Conservation (phyloP, 2,113 vertebrate species). For the Hystrix brachyura region DNA sequence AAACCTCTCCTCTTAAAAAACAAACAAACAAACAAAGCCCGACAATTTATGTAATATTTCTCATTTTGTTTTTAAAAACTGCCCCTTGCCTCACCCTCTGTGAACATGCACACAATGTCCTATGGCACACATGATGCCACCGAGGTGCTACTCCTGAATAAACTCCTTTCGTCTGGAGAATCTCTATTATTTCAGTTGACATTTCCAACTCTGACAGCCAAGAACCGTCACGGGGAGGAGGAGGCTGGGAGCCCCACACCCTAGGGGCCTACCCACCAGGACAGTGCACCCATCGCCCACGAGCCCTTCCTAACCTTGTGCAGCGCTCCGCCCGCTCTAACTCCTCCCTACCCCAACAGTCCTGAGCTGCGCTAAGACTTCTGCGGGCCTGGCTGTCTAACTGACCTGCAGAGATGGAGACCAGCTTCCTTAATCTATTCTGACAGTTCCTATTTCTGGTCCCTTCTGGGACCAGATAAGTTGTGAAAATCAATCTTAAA, state of each 20-base stretch:
- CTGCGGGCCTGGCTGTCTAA: background rate
- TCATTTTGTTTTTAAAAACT: background rate
- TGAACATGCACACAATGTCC: background rate
- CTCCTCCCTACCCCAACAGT: background rate
- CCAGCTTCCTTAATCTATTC: slow-evolving; percentile 17
- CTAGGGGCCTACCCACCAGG: accelerated
- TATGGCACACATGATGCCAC: accelerated
- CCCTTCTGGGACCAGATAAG: background rate
- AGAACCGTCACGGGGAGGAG: background rate
- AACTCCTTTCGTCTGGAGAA: background rate
- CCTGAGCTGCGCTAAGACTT: background rate
- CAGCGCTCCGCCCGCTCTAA: accelerated
- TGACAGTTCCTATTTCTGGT: slow-evolving; percentile 51
- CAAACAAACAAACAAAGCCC: background rate
- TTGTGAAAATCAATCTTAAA: slow-evolving; percentile 57
- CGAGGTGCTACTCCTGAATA: background rate
- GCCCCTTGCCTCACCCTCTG: background rate
- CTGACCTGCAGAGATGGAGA: background rate
- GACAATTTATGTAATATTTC: background rate
- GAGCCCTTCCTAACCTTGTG: background rate
- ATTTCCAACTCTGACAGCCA: background rate
- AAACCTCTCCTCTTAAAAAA: background rate
- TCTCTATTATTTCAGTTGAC: background rate
- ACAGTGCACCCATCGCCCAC: background rate
- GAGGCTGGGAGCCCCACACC: background rate